A percentile compares a stretch with the other conserved stretches of the same genome.
These are phyloP conservation scores for Amitus sp. DNA, from an alignment of 2,888 invertebrate genomes.

Conservation along the genomic window DNA sequence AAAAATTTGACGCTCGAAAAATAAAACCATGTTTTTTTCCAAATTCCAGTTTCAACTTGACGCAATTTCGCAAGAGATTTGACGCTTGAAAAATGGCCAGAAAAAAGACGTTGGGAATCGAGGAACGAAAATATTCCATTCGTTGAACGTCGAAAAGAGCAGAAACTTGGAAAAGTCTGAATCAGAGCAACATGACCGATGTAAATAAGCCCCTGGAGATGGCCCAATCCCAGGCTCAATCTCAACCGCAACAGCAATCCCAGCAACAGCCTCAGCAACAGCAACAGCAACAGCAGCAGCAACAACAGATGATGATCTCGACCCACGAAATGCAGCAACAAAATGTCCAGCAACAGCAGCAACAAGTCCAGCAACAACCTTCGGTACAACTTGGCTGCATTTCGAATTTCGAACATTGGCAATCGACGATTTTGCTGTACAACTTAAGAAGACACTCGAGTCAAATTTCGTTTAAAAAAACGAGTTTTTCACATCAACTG, in stretches of 20 bases:
- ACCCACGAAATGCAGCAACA: conserved; percentile 53
- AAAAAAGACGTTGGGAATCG: background rate
- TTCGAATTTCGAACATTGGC: too few species aligned
- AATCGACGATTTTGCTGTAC: too few species aligned
- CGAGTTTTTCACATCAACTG: too few species aligned
- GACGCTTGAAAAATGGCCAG: conserved; percentile 7
- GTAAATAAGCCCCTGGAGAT: conserved; percentile 54
- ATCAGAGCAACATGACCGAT: conserved; percentile 51
- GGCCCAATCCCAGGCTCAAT: conserved; percentile 55
- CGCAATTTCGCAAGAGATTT: too few species aligned
- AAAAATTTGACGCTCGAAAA: too few species aligned
- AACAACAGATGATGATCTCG: conserved; percentile 61
- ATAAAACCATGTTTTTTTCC: too few species aligned
- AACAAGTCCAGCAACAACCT: conserved; percentile 53
- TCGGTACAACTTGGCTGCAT: too few species aligned
- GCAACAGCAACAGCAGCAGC: conserved; percentile 56
- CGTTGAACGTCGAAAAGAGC: background rate
- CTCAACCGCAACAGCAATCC: conserved; percentile 57
- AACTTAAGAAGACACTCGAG: too few species aligned
- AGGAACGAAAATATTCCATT: background rate
- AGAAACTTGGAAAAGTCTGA: background rate
- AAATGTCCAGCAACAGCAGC: conserved; percentile 51
- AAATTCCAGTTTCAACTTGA: too few species aligned
- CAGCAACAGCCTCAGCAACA: conserved; percentile 50
- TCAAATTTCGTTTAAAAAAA: too few species aligned